Evolutionary conservation across 2,888 invertebrate species (phyloP).

Genomic region (Caenorhabditis sp.): DNA sequence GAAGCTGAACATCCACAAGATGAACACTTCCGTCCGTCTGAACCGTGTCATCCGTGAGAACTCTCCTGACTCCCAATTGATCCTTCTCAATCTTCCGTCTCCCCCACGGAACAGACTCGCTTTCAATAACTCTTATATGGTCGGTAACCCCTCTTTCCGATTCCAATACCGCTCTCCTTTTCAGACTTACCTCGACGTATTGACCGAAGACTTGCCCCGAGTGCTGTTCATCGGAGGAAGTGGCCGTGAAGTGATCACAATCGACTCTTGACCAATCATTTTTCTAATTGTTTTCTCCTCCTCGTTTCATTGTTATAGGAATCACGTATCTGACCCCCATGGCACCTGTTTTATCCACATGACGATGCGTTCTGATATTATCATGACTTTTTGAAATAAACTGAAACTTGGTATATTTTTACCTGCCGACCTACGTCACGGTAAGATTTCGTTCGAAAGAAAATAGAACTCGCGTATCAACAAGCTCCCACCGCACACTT

Average conservation of each 20-base stretch:
- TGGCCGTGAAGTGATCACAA: slow-evolving; percentile 98
- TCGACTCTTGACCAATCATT: slow-evolving; percentile 87
- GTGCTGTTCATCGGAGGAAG: slow-evolving; percentile 86
- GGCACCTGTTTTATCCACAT: slow-evolving; percentile 32
- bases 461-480: background rate
- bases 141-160: background rate
- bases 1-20: slow-evolving; percentile 86
- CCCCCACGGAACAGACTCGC: slow-evolving; percentile 61
- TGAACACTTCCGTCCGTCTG: slow-evolving; percentile 98
- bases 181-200: slow-evolving; percentile 93
- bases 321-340: slow-evolving; percentile 37
- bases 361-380: slow-evolving; percentile 35
- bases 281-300: slow-evolving; percentile 15
- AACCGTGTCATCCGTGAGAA: slow-evolving; percentile 98
- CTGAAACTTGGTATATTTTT: slow-evolving; percentile 20
- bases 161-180: slow-evolving; percentile 1
- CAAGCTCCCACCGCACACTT: slow-evolving; percentile 7
- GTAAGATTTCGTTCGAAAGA: slow-evolving; percentile 1
- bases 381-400: slow-evolving; percentile 50
- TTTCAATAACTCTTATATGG: slow-evolving; percentile 68
- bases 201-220: slow-evolving; percentile 93
- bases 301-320: slow-evolving; percentile 41
- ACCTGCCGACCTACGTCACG: slow-evolving; percentile 7
- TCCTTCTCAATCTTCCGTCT: slow-evolving; percentile 68
- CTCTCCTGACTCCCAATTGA: slow-evolving; percentile 96